Evolutionary conservation across 2,113 vertebrate species (phyloP).

Genomic region (Paradoxurus hermaphroditus): DNA sequence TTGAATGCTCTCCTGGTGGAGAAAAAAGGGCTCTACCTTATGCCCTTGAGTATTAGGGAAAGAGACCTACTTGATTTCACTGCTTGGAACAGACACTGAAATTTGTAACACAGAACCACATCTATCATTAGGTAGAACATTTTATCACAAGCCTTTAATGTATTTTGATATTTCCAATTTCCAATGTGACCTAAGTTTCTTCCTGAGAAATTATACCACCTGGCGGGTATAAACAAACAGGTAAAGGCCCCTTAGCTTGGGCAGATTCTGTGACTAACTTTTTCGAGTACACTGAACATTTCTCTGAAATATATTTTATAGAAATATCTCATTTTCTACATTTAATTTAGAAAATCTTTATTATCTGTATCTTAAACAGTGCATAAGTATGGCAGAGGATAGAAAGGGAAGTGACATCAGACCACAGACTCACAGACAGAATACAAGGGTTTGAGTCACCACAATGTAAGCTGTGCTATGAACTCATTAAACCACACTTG

Average conservation of each 20-base stretch:
- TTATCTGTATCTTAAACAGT: not conserved
- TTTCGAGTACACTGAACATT: not conserved
- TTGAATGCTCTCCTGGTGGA: not conserved
- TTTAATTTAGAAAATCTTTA: not conserved
- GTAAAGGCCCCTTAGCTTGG: not conserved
- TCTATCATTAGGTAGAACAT: not conserved
- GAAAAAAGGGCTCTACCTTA: not conserved
- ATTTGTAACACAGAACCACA: not conserved
- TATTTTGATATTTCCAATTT: conserved; percentile 18
- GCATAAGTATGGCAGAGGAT: not conserved
- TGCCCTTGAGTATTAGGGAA: not conserved
- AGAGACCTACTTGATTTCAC: not conserved
- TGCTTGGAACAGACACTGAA: not conserved
- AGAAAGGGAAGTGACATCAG: not conserved
- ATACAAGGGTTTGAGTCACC: not conserved
- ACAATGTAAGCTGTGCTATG: not conserved
- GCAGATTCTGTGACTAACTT: not conserved
- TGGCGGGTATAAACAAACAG: not conserved
- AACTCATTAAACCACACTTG: not conserved
- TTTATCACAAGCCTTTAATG: not conserved
- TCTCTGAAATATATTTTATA: not conserved
- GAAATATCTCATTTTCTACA: not conserved
- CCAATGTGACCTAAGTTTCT: not conserved
- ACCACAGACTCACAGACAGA: not conserved
- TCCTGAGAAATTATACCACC: not conserved